Percentiles rank a stretch among this genome's conserved stretches.
phyloP scores from a whole-genome alignment of 1,140 invertebrate genomes.

The Cepaea nemoralis region DNA sequence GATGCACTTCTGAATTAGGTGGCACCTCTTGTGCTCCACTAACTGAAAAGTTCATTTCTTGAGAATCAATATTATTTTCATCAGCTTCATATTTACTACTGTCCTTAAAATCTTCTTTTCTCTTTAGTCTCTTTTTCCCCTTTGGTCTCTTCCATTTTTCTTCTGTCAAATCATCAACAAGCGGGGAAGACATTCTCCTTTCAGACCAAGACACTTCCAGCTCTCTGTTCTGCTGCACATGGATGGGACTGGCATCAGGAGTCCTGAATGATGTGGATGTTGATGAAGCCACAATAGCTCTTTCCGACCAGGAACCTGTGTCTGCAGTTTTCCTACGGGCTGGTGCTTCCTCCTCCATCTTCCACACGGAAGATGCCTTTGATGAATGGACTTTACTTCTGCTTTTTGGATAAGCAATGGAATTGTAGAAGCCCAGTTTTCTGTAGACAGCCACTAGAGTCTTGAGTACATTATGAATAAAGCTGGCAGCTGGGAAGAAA shows the following conservation, averaged over 20 bases:
- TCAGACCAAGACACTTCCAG: conserved; percentile 29
- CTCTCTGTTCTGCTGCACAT: not conserved
- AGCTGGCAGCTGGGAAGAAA: conserved; percentile 15
- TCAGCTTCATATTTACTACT: not conserved
- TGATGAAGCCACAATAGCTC: not conserved
- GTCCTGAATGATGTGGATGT: not conserved
- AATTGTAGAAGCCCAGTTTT: conserved; percentile 1
- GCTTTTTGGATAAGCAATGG: conserved; percentile 12
- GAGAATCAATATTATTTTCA: not conserved
- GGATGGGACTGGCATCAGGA: conserved; percentile 11
- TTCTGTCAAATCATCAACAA: conserved; percentile 12
- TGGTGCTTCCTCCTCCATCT: not conserved
- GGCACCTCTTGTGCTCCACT: not conserved
- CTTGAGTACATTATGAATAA: not conserved
- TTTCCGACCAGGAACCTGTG: conserved; percentile 14
- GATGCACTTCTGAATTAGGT: not conserved
- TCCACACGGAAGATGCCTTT: not conserved
- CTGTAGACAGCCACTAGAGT: conserved; percentile 27
- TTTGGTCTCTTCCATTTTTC: conserved; percentile 16
- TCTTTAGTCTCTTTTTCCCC: conserved; percentile 3
- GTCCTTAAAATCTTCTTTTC: not conserved
- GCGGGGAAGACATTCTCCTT: conserved; percentile 2
- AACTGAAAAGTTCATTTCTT: not conserved
- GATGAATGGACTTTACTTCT: not conserved
- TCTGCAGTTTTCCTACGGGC: not conserved